Evolutionary conservation across 2,113 vertebrate species (phyloP).

Genomic region (Gambusia holbrooki): DNA sequence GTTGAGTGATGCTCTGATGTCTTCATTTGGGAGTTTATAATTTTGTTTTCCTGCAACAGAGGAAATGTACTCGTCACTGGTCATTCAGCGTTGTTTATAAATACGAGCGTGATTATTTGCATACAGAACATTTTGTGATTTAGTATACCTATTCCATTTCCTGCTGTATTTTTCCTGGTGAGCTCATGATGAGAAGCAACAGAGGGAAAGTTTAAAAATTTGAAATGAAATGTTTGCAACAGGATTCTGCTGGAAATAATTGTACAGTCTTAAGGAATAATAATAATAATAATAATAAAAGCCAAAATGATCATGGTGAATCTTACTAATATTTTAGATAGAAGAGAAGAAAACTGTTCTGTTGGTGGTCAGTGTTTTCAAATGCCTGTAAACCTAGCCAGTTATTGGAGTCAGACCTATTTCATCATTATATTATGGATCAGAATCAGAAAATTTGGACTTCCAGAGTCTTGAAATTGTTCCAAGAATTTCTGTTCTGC

Average conservation of each 20-base stretch:
- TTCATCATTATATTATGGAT: neutral
- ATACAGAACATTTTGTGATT: neutral
- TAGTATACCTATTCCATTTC: neutral
- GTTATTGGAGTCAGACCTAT: neutral
- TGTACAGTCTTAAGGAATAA: no score
- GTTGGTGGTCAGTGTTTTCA: neutral
- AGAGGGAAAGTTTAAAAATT: neutral
- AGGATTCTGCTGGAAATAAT: neutral
- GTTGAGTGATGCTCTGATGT: slow-evolving; percentile 26
- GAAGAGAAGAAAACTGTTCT: no score
- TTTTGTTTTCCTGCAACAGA: neutral
- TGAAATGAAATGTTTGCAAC: neutral
- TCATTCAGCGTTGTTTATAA: neutral
- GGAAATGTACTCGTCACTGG: neutral
- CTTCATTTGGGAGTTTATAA: neutral
- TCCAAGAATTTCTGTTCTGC: neutral
- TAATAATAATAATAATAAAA: no score
- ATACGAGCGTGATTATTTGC: neutral
- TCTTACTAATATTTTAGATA: no score
- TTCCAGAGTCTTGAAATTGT: neutral
- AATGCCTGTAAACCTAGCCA: neutral
- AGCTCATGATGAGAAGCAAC: neutral
- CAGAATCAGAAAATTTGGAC: neutral
- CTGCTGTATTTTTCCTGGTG: neutral
- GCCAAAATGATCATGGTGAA: no score